phyloP scores from a whole-genome alignment of 2,797 vertebrate genomes.

The Phyllotis vaccarum region DNA sequence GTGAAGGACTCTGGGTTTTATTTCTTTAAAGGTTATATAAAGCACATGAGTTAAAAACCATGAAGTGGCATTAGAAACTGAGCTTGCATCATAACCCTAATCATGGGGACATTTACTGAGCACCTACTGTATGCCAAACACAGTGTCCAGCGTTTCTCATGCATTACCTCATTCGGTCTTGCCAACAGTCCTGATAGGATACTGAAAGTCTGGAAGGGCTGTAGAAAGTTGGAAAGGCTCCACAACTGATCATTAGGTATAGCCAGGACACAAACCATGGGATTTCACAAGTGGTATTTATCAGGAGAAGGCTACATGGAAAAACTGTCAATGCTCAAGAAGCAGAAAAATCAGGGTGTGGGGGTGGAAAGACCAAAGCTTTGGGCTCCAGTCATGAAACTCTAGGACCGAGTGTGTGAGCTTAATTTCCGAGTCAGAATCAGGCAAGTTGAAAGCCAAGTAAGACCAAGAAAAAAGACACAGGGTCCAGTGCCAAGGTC shows the following conservation, averaged over 20 bases:
- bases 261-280: neutral
- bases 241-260: neutral
- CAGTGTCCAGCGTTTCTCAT: neutral
- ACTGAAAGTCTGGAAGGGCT: neutral
- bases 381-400: too few relatives aligned
- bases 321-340: neutral
- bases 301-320: neutral
- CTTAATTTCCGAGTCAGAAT: neutral
- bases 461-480: neutral
- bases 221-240: neutral
- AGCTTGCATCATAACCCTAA: neutral
- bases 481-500: neutral
- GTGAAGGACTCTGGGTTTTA: neutral
- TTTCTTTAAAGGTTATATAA: neutral
- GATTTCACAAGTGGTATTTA: too few relatives aligned
- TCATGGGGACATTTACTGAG: neutral
- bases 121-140: neutral
- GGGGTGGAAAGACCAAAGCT: neutral
- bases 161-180: neutral
- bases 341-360: neutral
- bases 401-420: neutral
- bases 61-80: constrained; percentile 10
- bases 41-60: neutral
- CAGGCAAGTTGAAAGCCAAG: neutral
- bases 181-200: neutral